phyloP scores from a whole-genome alignment of 2,888 invertebrate species.

The Folsomia manolachei region DNA sequence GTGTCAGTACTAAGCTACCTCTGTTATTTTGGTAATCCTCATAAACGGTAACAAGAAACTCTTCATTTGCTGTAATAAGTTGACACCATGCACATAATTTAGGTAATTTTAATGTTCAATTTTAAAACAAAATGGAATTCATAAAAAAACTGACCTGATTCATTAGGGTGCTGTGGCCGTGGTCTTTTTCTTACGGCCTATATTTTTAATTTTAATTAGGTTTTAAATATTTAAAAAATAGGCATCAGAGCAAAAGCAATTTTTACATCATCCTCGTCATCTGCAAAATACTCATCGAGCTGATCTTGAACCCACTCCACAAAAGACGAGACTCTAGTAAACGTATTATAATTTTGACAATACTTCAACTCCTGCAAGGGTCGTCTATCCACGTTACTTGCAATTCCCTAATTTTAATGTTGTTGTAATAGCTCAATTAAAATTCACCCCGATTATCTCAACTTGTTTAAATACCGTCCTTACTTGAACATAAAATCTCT shows the following conservation, averaged over 20 bases:
- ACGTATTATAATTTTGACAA: slow-evolving; percentile 45
- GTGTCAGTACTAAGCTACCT: slow-evolving; percentile 5
- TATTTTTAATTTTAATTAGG: no score
- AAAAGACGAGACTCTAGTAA: slow-evolving; percentile 37
- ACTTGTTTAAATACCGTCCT: neutral
- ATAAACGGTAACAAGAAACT: slow-evolving; percentile 37
- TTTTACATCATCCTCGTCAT: slow-evolving; percentile 19
- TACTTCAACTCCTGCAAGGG: slow-evolving; percentile 29
- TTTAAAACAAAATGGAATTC: neutral
- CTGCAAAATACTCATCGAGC: slow-evolving; percentile 33
- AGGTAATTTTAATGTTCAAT: no score
- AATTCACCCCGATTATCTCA: no score
- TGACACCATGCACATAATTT: no score
- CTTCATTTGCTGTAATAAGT: slow-evolving; percentile 6
- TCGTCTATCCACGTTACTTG: slow-evolving; percentile 40
- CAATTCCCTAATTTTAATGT: slow-evolving; percentile 29
- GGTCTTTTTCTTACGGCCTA: neutral
- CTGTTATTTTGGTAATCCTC: slow-evolving; percentile 31
- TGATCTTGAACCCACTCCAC: slow-evolving; percentile 41
- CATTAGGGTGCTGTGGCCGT: neutral
- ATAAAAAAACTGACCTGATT: neutral
- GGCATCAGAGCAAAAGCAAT: neutral
- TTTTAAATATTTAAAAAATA: no score
- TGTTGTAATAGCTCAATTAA: no score
- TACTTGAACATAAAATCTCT: slow-evolving; percentile 37